These are phyloP conservation scores for Cyrtorhinus lividipennis DNA, from an alignment of 1,140 invertebrate species.

Conservation along the genomic window DNA sequence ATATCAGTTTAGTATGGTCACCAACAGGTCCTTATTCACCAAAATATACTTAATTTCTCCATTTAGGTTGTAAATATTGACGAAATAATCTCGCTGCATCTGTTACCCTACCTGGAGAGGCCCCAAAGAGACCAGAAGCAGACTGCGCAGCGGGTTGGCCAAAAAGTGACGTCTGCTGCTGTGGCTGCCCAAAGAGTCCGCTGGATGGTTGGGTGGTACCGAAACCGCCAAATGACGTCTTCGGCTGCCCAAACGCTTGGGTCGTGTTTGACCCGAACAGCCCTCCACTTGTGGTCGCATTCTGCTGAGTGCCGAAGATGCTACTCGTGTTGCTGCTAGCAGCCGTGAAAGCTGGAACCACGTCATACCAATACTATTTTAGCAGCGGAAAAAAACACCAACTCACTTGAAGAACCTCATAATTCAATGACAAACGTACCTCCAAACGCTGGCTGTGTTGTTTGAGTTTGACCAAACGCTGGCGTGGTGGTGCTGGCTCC, in stretches of 20 bases:
- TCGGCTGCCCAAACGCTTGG: constrained; percentile 45
- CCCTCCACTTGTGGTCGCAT: constrained; percentile 30
- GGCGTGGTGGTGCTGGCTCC: constrained; percentile 33
- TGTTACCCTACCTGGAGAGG: too few species aligned
- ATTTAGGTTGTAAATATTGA: too few species aligned
- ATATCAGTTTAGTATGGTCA: too few species aligned
- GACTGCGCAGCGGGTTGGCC: constrained; percentile 40
- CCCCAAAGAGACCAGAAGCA: constrained; percentile 43
- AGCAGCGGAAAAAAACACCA: too few species aligned
- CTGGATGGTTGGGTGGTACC: constrained; percentile 32
- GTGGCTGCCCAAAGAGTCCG: constrained; percentile 40
- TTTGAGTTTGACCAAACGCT: constrained; percentile 27
- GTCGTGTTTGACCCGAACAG: constrained; percentile 38
- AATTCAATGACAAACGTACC: constrained; percentile 11
- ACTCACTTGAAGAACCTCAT: too few species aligned
- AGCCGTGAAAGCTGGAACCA: constrained; percentile 13
- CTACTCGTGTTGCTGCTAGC: constrained; percentile 16
- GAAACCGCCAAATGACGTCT: constrained; percentile 39
- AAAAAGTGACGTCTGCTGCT: constrained; percentile 38
- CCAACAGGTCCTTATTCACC: too few species aligned
- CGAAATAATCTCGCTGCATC: too few species aligned
- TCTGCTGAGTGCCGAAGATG: constrained; percentile 26
- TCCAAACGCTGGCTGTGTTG: constrained; percentile 25
- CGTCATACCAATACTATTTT: too few species aligned
- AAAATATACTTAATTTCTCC: too few species aligned